Evolutionary conservation across 2,797 vertebrate genomes (phyloP), one percentile per base, ranked within the genome.

Genomic region (Phaenicophaeus curvirostris): DNA sequence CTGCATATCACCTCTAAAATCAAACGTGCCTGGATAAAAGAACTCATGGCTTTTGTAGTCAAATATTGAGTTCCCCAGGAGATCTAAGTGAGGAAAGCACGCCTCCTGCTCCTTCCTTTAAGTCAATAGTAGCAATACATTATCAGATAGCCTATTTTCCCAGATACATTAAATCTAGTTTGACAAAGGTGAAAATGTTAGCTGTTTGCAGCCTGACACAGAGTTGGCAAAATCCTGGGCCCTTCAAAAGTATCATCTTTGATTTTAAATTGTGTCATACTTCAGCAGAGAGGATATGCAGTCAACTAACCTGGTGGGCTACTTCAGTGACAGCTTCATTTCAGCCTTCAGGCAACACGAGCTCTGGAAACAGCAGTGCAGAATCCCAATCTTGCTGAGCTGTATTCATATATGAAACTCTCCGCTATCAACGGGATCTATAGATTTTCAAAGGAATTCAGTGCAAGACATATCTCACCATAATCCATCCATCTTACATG

Each of bases 121-220:
- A 95, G 85, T 95, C 91, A 91, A 84, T 53, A 93, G 87, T 21
- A 78, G 48, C 90, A 89, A 81, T 62, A 75, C 39, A 46, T 95
- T 95, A 94, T 89, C 93, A 86, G 89, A 88, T 84, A 63, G 82
- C 35, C 94, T 92, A 13, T 66, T 91, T 95, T 93, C 82, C 89
- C 79, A 86, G 87, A 75, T 89, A 89, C 35, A 53, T 87, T 94
- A 74, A 87, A 89, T 89, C 66, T 72, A 76, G 62, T 33, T 55
- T 81, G 79, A 92, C 69, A 92, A 92, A 96, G 82, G 87, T 92
- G 91, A 93, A 91, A 92, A 78, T 73, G 68, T 89, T 80, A 65
- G 62, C 61, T 83, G 13, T 69, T 83, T 89, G 66, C 82, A 86
- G 79, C 42, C 62, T 87, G 82, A 81, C 50, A 81, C 24, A 18